Evolutionary conservation across 2,888 invertebrate species (phyloP).

Genomic region (Lottia gigantea): DNA sequence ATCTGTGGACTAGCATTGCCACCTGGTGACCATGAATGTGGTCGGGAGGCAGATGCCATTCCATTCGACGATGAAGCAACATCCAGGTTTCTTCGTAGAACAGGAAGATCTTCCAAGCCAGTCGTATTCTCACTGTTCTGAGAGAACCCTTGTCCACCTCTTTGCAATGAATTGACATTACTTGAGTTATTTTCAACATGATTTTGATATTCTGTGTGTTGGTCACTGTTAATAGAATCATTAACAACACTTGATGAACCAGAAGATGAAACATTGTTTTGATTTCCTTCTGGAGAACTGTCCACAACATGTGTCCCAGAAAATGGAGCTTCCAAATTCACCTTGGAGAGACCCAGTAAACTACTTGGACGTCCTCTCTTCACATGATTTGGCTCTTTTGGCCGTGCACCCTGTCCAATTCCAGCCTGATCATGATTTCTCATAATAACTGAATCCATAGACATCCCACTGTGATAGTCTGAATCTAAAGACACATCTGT

Average conservation of each 20-base stretch:
- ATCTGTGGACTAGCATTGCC: conserved; percentile 13
- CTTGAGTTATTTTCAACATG: too few species aligned
- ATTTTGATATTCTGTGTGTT: neutral
- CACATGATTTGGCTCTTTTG: conserved; percentile 46
- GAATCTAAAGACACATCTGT: neutral
- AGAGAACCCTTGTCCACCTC: too few species aligned
- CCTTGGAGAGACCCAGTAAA: conserved; percentile 54
- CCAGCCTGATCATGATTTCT: conserved; percentile 6
- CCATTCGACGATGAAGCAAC: too few species aligned
- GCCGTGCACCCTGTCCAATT: conserved; percentile 46
- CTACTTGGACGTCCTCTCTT: conserved; percentile 53
- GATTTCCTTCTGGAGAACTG: neutral
- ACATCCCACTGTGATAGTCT: neutral
- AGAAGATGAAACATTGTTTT: neutral
- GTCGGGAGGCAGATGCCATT: conserved; percentile 27
- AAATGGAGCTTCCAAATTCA: conserved; percentile 38
- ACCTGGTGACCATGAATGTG: conserved; percentile 50
- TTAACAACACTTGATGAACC: neutral
- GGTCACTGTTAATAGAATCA: neutral
- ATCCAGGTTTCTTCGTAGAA: conserved; percentile 29
- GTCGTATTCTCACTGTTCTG: neutral
- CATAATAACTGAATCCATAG: neutral
- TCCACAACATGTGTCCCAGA: conserved; percentile 16
- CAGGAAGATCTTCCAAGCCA: conserved; percentile 18
- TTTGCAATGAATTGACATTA: too few species aligned